These are phyloP conservation scores for Cryptus viduatorius DNA, from an alignment of 2,888 invertebrate genomes.

Conservation along the genomic window DNA sequence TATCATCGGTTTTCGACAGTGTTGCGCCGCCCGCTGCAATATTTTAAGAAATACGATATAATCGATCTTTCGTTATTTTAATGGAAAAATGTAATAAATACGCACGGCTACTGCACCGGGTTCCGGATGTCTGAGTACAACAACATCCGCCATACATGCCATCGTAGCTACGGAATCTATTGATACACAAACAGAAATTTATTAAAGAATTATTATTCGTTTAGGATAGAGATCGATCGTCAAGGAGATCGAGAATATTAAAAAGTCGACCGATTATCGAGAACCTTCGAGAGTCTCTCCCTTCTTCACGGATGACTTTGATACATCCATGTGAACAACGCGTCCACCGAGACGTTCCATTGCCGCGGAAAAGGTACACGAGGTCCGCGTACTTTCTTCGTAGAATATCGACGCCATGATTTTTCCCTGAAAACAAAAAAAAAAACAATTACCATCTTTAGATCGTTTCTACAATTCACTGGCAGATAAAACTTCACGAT, in stretches of 20 bases:
- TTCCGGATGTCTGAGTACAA: conserved; percentile 97
- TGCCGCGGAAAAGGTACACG: conserved; percentile 98
- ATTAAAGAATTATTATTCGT: conserved; percentile 3
- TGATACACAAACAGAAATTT: conserved; percentile 8
- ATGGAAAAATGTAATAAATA: conserved; percentile 68
- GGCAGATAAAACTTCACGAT: background rate
- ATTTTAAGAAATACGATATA: background rate
- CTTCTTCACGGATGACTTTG: conserved; percentile 97
- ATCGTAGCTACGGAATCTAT: conserved; percentile 92
- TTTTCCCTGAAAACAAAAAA: conserved; percentile 89
- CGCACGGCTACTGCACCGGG: conserved; percentile 95
- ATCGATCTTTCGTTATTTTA: background rate
- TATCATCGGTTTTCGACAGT: conserved; percentile 95
- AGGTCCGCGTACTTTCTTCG: conserved; percentile 98
- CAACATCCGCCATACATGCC: conserved; percentile 97
- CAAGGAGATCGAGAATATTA: background rate
- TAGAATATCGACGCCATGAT: conserved; percentile 98
- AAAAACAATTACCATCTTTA: background rate
- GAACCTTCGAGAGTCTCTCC: conserved; percentile 96
- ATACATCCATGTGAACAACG: conserved; percentile 95
- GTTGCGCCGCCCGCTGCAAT: conserved; percentile 91
- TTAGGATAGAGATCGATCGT: too few relatives aligned
- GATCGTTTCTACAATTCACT: background rate
- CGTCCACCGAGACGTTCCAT: conserved; percentile 98
- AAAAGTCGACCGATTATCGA: background rate